A percentile compares a stretch with the other conserved stretches of the same genome.
phyloP scores from a whole-genome alignment of 2,888 invertebrate genomes.

The Lepidocyrtinus sp. region DNA sequence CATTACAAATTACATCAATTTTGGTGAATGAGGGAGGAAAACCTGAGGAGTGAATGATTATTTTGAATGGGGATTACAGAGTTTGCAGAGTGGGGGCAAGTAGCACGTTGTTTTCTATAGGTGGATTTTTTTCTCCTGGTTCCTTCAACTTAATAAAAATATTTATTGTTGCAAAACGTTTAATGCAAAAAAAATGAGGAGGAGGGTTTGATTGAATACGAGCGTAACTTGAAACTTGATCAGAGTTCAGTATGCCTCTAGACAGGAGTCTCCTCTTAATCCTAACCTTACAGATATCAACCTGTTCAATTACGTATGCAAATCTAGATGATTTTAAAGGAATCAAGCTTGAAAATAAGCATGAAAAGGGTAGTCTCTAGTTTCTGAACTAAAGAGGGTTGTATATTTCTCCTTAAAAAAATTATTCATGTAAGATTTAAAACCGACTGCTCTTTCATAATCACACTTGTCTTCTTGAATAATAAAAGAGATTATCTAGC shows the following conservation, averaged over 20 bases:
- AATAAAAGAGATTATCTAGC: background rate
- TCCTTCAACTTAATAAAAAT: background rate
- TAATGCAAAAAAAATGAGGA: background rate
- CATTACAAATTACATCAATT: too few relatives aligned
- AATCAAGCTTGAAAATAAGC: background rate
- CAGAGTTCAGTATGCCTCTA: background rate
- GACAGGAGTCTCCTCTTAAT: background rate
- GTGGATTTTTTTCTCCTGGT: background rate
- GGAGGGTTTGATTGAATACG: too few relatives aligned
- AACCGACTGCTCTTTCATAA: background rate
- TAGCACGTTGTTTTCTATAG: background rate
- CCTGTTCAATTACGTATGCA: conserved; percentile 2
- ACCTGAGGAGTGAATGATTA: too few relatives aligned
- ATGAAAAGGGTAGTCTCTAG: background rate
- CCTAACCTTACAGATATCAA: background rate
- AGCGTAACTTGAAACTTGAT: background rate
- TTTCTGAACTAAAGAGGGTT: background rate
- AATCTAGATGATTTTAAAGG: background rate
- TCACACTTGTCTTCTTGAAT: background rate
- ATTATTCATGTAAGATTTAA: too few relatives aligned
- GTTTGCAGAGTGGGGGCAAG: background rate
- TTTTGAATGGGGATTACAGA: background rate
- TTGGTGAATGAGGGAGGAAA: too few relatives aligned
- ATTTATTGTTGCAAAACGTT: background rate
- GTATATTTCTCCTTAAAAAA: background rate